Percentiles rank a stretch among this genome's conserved stretches.
Evolutionary conservation across 2,888 invertebrate species (phyloP).

Genomic region (Mythimna impura): DNA sequence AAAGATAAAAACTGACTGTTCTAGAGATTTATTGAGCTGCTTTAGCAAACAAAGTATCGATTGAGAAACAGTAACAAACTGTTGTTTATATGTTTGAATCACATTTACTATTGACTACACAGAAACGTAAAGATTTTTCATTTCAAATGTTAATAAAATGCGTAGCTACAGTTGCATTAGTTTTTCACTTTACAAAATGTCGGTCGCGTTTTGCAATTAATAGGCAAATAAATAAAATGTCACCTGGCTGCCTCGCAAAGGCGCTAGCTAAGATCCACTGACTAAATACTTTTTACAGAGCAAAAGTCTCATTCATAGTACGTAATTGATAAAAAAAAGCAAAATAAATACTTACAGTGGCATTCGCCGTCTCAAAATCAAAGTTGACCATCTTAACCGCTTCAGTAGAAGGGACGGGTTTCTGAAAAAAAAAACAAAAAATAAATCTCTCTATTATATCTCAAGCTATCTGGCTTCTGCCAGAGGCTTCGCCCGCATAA

Average conservation of each 20-base stretch:
- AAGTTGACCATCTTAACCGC: slow-evolving; percentile 34
- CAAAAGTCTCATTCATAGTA: background rate
- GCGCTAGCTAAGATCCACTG: background rate
- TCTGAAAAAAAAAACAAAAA: background rate
- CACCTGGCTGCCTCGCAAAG: background rate
- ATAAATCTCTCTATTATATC: no score
- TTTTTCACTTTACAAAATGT: background rate
- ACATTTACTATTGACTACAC: background rate
- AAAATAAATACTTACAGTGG: slow-evolving; percentile 24
- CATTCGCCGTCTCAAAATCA: slow-evolving; percentile 27
- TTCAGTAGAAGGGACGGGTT: background rate
- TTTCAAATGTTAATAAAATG: background rate
- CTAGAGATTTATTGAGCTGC: background rate
- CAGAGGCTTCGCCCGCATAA: no score
- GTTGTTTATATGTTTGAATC: background rate
- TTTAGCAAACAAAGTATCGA: background rate
- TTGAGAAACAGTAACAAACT: background rate
- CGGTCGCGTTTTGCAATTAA: background rate
- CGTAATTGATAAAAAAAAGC: no score
- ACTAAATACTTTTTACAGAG: background rate
- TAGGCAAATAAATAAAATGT: background rate
- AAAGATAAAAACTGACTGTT: background rate
- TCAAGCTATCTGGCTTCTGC: no score
- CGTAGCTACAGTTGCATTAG: background rate
- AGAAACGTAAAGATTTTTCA: background rate